Conservation (phyloP, 2,888 invertebrate genomes). For the Eubasilissa splendida region DNA sequence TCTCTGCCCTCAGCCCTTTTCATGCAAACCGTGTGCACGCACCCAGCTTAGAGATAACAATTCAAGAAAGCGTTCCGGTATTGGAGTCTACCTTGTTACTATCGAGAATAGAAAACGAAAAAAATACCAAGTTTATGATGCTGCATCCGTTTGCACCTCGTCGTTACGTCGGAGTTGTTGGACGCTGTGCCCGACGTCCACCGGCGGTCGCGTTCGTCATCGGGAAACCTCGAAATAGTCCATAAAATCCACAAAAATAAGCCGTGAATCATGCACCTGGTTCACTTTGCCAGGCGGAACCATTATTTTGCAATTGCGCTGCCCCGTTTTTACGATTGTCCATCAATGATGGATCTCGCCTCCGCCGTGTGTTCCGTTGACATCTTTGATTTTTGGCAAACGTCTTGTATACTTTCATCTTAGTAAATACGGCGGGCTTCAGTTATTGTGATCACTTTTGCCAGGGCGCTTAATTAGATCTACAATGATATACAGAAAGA, state of each 20-base stretch:
- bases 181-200: background rate
- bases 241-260: constrained; percentile 40
- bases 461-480: too few relatives aligned
- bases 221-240: constrained; percentile 36
- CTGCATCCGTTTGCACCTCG: too few relatives aligned
- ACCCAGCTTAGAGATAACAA: too few relatives aligned
- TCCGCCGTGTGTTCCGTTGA: background rate
- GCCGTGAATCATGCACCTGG: constrained; percentile 20
- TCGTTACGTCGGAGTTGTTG: background rate
- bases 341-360: background rate
- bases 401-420: background rate
- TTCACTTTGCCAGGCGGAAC: constrained; percentile 12
- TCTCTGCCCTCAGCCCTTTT: too few relatives aligned
- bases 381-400: constrained; percentile 10
- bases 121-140: too few relatives aligned
- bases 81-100: too few relatives aligned
- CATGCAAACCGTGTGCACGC: too few relatives aligned
- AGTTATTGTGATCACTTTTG: background rate
- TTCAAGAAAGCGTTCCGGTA: too few relatives aligned
- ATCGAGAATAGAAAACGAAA: too few relatives aligned
- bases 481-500: too few relatives aligned
- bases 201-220: constrained; percentile 24
- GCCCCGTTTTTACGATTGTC: constrained; percentile 3
- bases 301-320: constrained; percentile 6
- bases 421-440: background rate